Evolutionary conservation across 1,140 invertebrate species (phyloP).

Genomic region (Drepana arcuata): DNA sequence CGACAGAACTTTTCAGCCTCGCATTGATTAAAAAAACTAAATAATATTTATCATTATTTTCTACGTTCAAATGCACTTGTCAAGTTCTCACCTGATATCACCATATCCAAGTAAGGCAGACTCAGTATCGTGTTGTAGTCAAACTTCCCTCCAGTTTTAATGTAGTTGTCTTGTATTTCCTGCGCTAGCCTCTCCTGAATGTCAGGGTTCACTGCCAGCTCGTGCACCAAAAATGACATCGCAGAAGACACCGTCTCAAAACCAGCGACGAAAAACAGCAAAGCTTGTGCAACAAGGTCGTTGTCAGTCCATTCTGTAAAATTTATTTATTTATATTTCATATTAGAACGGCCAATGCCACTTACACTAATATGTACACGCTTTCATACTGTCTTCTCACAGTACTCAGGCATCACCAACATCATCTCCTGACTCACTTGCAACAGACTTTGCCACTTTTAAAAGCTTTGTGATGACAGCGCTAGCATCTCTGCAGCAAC

Average conservation of each 20-base stretch:
- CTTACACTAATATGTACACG: too few relatives aligned
- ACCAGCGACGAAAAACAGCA: constrained; percentile 65
- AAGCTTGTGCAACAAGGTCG: constrained; percentile 43
- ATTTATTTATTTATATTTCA: constrained; percentile 1
- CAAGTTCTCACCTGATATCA: constrained; percentile 38
- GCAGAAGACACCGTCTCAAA: constrained; percentile 77
- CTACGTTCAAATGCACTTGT: too few relatives aligned
- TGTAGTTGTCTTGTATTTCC: constrained; percentile 28
- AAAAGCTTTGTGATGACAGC: too few relatives aligned
- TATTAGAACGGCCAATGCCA: too few relatives aligned
- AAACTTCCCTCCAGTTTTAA: constrained; percentile 23
- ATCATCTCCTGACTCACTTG: too few relatives aligned
- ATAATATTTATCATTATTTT: too few relatives aligned
- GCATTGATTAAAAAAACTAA: too few relatives aligned
- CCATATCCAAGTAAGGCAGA: constrained; percentile 43
- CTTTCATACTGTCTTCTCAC: too few relatives aligned
- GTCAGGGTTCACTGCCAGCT: constrained; percentile 74
- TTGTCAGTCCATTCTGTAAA: constrained; percentile 28
- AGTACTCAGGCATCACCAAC: too few relatives aligned
- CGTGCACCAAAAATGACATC: constrained; percentile 71
- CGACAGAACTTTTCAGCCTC: too few relatives aligned
- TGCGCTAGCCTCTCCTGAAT: constrained; percentile 68
- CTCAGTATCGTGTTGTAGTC: constrained; percentile 30
- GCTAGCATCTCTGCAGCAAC: too few relatives aligned
- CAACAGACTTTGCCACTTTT: too few relatives aligned